Base-by-base conservation (phyloP, 1,140 invertebrate genomes). In the Aricia agestis region DNA sequence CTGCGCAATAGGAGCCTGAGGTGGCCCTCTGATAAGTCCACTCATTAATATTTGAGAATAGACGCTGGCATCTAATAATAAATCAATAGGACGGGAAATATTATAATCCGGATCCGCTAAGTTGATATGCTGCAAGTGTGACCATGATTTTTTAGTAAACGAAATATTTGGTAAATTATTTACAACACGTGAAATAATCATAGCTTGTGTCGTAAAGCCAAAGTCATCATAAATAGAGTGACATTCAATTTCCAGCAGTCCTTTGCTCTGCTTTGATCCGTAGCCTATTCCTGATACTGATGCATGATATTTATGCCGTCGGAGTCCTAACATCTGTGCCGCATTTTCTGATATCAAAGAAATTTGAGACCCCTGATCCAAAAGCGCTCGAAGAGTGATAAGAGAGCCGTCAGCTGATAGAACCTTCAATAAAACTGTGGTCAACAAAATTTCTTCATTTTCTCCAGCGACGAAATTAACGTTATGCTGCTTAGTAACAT, bases 351-450 rank as follows among this genome's bases (percentile, higher is more conserved):
- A 73, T 2, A 79, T 75, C 9, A 78, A 18, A 7, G 74, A 75
- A 41, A 74, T 72, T 57, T 81, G 74, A 10, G 79, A 79, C 0
- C 77, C 78, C 67, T 74, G 78, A 63, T 77, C 79, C 11, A 82
- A 61, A 10, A 82, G 67, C 6, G 66, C 75, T 66, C 74, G 6
- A 57, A 74, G 71, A 13, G 45, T 66, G 11, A 68, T 66, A 58
- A 7, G 63, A 31, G 41, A 45, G 5, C 71, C 71, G 13, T 69
- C 67, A 36, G 32, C 41, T 10, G 66, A 41, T 36, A 63, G n/a
- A 2, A 68, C 67, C 13, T 61, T 61, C 9, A 72, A n/a, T n/a
- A 67, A 41, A 45, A 72, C 25, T 2, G 71, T 72, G 1, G 71
- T 72, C 31, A 72, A 25, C 25, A 72, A 63, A 45, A 72, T 68